Evolutionary conservation across 2,113 vertebrate species (phyloP), one percentile per base, ranked within the genome.

Genomic region (Nipponia nippon): DNA sequence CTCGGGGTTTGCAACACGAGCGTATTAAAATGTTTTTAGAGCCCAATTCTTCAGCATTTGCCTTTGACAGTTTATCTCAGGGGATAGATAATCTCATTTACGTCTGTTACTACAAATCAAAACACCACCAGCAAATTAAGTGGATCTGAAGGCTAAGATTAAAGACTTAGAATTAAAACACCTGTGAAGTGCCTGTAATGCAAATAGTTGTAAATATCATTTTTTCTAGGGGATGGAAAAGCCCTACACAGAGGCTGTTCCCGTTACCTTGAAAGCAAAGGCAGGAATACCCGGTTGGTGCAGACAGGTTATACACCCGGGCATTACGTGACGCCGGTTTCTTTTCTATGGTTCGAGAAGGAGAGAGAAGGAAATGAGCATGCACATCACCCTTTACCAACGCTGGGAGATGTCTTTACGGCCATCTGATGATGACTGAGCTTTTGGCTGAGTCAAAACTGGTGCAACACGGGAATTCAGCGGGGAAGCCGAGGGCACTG

Each of bases 271-370:
- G 62, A 50, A 67, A 75, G 70, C 66, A 46, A 56, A 55, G 65
- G 34, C 26, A 25, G 59, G 61, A 58, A 20, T 4, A 13, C 1
- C 34, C 3, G 2, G 2, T 21, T 1, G 3, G 17, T 17, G 59
- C 34, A 21, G 50, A 11, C 17, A 9, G 63, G 3, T 16, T 4
- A 22, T 10, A 2, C 2, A 27, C 29, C 17, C 2, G 16, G 56
- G 34, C 32, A 3, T 16, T 14, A 21, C 0, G 1, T 5, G 42
- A 21, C 0, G 3, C 38, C 0, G 1, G 4, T 26, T 72, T 36
- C 26, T 66, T 21, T 25, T 25, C 81, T 8, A 2, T 1, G 29
- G 42, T 0, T 34, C 50, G 66, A n/a, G 65, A 67, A 65, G 21
- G 67, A 40, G 4, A 38, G n/a, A 47, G 46, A 4, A 19, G 16